Base-by-base conservation (phyloP, 2,797 vertebrate species). In the Percopsis omiscomaycus region DNA sequence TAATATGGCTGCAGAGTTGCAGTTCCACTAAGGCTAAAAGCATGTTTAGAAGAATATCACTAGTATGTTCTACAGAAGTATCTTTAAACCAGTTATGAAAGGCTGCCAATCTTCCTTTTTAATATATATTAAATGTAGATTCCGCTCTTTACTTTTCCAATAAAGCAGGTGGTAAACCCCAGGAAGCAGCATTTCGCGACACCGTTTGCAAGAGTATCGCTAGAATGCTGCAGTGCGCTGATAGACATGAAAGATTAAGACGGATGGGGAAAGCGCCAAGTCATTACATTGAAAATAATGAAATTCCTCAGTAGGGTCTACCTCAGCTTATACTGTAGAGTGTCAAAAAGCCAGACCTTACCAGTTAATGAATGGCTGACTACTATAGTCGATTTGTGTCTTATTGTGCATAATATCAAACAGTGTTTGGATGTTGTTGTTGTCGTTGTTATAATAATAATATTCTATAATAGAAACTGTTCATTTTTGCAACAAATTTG, bases 201-300 rank as follows among this genome's bases (percentile, higher is more conserved):
- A 51, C 48, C 50, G 46, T 62, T 59, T 66, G 52, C 64, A 44
- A 65, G 48, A 64, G 57, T 74, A 52, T 44, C 71, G 61, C 68
- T 71, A 67, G 37, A 67, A 57, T 57, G 46, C 28, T 22, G 30
- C 58, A 54, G 54, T 50, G 50, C 58, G 55, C 71, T 66, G 64
- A 55, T 47, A 52, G 59, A 64, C 63, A 55, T 59, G 72, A 79
- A 79, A 65, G 55, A 82, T 74, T 49, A 68, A 81, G 70, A 82
- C 51, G 64, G 71, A 84, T 73, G 66, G 22, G 56, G 55, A 55
- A 44, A 59, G 58, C 62, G 56, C 46, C 28, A 54, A 50, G 45
- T 57, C 59, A 72, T 66, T 37, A 60, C 50, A 68, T 56, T 52
- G 63, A 47, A 72, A 74, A 74, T 74, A 57, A 77, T 55, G 42